These are phyloP conservation scores for Petrocephalus microphthalmus DNA, from an alignment of 2,113 vertebrate genomes.

Conservation along the genomic window DNA sequence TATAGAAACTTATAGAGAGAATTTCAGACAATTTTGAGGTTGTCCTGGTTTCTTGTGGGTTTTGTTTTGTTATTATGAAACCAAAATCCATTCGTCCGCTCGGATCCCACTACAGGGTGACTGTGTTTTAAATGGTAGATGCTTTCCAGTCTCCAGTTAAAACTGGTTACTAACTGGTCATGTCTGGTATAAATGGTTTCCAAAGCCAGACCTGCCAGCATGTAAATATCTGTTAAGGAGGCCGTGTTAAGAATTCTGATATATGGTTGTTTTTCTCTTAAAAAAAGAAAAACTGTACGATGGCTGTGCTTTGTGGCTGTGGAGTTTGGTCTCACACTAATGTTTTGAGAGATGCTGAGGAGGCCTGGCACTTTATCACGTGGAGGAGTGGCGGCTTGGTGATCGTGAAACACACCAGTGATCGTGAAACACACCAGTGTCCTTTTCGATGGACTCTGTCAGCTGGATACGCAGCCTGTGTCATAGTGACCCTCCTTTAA, in stretches of 20 bases:
- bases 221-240: neutral
- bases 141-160: neutral
- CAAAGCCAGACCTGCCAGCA: neutral
- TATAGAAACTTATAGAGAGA: neutral
- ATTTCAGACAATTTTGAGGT: neutral
- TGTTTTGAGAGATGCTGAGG: neutral
- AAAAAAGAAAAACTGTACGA: neutral
- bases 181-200: constrained; percentile 9
- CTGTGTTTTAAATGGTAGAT: neutral
- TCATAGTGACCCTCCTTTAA: neutral
- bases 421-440: neutral
- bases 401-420: neutral
- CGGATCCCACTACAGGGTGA: neutral
- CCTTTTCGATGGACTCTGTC: neutral
- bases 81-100: neutral
- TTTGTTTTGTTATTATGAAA: constrained; percentile 6
- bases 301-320: neutral
- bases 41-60: neutral
- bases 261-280: neutral
- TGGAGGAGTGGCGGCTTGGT: neutral
- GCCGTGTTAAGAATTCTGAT: neutral
- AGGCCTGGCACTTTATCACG: neutral
- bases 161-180: constrained; percentile 1
- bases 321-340: neutral
- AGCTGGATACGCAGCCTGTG: neutral